Conservation (phyloP, 2,888 invertebrate genomes). For the Agrilus mali region DNA sequence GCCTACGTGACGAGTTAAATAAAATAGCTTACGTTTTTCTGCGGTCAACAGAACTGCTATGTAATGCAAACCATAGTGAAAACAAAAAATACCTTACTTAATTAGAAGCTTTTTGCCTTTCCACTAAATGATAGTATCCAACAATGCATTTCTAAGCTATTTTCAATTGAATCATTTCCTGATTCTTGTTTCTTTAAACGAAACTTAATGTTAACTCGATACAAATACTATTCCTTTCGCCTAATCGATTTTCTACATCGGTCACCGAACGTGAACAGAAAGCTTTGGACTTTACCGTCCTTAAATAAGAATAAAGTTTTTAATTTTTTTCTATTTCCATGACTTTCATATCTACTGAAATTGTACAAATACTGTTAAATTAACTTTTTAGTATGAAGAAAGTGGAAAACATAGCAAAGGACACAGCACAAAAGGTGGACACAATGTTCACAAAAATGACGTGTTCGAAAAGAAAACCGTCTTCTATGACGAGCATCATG, state of each 20-base stretch:
- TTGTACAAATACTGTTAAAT: background rate
- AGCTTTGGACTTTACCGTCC: no score
- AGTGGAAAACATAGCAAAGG: conserved; percentile 44
- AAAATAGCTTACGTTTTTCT: no score
- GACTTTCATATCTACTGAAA: background rate
- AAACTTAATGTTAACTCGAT: background rate
- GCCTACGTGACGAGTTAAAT: no score
- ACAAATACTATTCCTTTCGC: background rate
- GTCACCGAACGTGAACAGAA: background rate
- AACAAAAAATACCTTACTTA: no score
- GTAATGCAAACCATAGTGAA: no score
- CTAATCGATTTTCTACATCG: background rate
- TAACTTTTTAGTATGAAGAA: conserved; percentile 22
- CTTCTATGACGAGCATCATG: conserved; percentile 63
- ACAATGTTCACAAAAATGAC: conserved; percentile 62
- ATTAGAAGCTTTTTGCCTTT: no score
- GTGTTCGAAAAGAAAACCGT: conserved; percentile 64
- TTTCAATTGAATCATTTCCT: no score
- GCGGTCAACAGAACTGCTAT: no score
- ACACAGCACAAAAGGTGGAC: conserved; percentile 61
- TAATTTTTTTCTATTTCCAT: background rate
- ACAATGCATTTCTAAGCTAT: no score
- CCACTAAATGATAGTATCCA: no score
- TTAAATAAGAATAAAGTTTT: background rate
- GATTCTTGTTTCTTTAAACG: background rate